Evolutionary conservation across 2,113 vertebrate genomes (phyloP).

Genomic region (Neopipo cinnamomea): DNA sequence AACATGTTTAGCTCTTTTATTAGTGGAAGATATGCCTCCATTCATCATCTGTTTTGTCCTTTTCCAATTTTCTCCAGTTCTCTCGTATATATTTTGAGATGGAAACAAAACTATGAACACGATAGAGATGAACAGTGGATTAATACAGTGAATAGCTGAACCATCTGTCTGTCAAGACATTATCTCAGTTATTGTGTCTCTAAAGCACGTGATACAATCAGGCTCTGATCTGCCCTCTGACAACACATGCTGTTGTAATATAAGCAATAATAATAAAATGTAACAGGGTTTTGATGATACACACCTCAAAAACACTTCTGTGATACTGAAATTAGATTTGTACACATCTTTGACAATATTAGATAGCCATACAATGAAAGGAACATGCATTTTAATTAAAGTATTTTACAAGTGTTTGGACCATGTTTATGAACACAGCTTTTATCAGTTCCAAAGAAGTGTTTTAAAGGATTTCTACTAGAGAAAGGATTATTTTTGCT

Average conservation of each 20-base stretch:
- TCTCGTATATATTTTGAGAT: background rate
- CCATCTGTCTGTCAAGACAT: background rate
- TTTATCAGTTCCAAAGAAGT: background rate
- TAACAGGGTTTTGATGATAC: background rate
- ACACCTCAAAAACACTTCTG: background rate
- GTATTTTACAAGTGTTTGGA: background rate
- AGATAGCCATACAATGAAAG: background rate
- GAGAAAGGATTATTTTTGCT: background rate
- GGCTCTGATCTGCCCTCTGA: background rate
- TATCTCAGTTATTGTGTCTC: background rate
- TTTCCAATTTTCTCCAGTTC: background rate
- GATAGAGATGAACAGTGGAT: background rate
- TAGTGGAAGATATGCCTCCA: background rate
- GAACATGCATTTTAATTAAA: background rate
- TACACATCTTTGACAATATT: background rate
- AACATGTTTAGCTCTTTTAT: background rate
- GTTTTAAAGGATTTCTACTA: background rate
- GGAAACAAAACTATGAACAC: background rate
- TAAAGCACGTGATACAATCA: background rate
- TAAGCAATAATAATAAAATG: background rate
- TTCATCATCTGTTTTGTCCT: background rate
- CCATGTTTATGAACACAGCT: background rate
- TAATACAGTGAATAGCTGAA: background rate
- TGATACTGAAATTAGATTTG: background rate
- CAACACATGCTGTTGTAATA: rapidly evolving